Base-by-base conservation (phyloP, 2,113 vertebrate genomes). In the Trinectes maculatus region DNA sequence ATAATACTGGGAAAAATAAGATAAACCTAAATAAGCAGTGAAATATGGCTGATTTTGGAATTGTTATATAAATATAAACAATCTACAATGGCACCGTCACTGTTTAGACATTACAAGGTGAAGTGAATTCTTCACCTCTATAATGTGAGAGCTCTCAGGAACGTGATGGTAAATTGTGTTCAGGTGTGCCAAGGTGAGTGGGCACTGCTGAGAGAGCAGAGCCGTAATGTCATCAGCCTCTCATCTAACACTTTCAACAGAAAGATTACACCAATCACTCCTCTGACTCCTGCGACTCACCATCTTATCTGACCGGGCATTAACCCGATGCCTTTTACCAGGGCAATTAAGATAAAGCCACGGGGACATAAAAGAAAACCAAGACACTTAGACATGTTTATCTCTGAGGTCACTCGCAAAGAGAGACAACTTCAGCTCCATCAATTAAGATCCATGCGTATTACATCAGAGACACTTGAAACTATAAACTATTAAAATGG, bases 171-270 rank as follows among this genome's bases (percentile, higher is more conserved):
- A 64, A 79, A 77, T 71, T 55, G 43, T 57, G 33, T 49, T 76
- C 84, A 87, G 82, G 79, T 87, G 82, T 77, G 81, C 79, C 74
- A 70, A 54, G 19, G 51, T 73, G 42, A 84, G 77, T 79, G 68
- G 47, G 37, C 58, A 34, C 74, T 22, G 80, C 48, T 81, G 85
- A 86, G 40, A 78, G 84, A 80, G 36, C 18, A 58, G 46, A 46
- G 66, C 66, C 54, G 71, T 49, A 6, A 37, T 78, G 70, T 86
- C 85, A 85, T n/a, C 82, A 26, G 59, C 57, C 72, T 60, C 55
- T 83, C 75, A 83, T 81, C 85, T 47, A 3, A 55, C 64, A 61
- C 39, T 62, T 54, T 74, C 73, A 74, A 40, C 59, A 65, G 29
- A 57, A 52, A 70, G 56, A 83, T 86, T 82, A 65, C 11, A 48